Conservation (phyloP, 2,797 vertebrate species). For the Enteromius mattozi region DNA sequence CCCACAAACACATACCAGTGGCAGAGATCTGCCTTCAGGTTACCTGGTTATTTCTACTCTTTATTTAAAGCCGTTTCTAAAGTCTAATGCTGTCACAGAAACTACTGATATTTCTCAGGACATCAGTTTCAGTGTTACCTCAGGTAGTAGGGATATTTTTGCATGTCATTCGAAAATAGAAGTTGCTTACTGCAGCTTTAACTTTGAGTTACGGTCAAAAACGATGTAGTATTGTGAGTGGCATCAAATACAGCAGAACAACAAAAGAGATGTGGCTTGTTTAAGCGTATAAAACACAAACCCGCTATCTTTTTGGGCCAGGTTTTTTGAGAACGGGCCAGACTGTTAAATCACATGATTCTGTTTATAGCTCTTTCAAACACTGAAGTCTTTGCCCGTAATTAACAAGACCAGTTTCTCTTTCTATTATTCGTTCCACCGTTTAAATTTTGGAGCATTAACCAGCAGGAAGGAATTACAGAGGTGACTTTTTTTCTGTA, state of each 20-base stretch:
- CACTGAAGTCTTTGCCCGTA: background rate
- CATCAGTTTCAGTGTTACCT: background rate
- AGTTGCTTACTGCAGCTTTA: background rate
- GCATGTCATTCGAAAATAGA: background rate
- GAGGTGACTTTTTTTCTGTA: background rate
- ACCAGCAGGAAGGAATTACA: background rate
- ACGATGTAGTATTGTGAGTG: background rate
- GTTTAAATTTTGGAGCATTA: slow-evolving; percentile 18
- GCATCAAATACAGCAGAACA: background rate
- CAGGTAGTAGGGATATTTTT: background rate
- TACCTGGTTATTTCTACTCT: background rate
- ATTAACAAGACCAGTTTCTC: slow-evolving; percentile 21
- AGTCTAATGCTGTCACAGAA: slow-evolving; percentile 10
- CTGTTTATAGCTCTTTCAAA: slow-evolving; percentile 11
- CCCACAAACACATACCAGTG: background rate
- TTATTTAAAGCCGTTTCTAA: background rate
- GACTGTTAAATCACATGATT: slow-evolving; percentile 3
- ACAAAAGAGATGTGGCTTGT: background rate
- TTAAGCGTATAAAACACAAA: background rate
- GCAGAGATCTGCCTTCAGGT: background rate
- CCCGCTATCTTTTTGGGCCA: slow-evolving; percentile 21
- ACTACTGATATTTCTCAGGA: background rate
- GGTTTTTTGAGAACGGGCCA: slow-evolving; percentile 13
- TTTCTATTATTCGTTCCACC: slow-evolving; percentile 7
- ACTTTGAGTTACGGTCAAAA: background rate